Evolutionary conservation across 2,888 invertebrate genomes (phyloP).

Genomic region (Drosophila algonquin): DNA sequence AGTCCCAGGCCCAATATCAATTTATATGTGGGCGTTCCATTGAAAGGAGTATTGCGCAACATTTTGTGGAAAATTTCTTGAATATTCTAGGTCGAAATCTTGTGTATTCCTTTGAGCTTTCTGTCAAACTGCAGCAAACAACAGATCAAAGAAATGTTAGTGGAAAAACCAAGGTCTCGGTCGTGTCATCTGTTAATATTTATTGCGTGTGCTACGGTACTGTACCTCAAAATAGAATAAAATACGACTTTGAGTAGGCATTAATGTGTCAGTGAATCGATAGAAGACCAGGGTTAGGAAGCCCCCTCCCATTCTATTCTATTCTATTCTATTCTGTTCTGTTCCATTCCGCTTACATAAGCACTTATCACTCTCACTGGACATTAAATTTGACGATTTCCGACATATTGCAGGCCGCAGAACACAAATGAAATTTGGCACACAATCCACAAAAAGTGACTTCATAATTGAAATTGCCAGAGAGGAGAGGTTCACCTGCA

Average conservation of each 20-base stretch:
- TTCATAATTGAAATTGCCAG: conserved; percentile 38
- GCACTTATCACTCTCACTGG: conserved; percentile 6
- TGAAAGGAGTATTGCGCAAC: conserved; percentile 77
- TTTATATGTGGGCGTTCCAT: conserved; percentile 84
- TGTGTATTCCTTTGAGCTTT: not conserved
- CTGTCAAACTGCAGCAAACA: not conserved
- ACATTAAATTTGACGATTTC: conserved; percentile 25
- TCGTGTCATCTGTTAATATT: conserved; percentile 16
- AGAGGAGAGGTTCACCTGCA: conserved; percentile 20
- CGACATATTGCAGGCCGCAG: conserved; percentile 5
- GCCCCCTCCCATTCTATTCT: not conserved
- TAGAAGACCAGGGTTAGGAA: conserved; percentile 4
- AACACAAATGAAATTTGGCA: conserved; percentile 31
- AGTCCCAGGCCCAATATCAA: conserved; percentile 88
- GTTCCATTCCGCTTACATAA: conserved; percentile 15
- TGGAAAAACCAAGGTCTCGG: conserved; percentile 12
- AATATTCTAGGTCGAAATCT: not conserved
- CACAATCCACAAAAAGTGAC: conserved; percentile 34
- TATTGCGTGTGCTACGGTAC: conserved; percentile 28
- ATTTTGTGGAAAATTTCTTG: conserved; percentile 52
- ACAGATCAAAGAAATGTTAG: conserved; percentile 27
- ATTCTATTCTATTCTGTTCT: not conserved
- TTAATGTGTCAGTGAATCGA: conserved; percentile 24
- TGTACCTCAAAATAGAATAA: conserved; percentile 30
- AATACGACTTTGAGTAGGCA: conserved; percentile 21